These are phyloP conservation scores for Linepithema humile DNA, from an alignment of 1,140 invertebrate genomes.

Conservation along the genomic window DNA sequence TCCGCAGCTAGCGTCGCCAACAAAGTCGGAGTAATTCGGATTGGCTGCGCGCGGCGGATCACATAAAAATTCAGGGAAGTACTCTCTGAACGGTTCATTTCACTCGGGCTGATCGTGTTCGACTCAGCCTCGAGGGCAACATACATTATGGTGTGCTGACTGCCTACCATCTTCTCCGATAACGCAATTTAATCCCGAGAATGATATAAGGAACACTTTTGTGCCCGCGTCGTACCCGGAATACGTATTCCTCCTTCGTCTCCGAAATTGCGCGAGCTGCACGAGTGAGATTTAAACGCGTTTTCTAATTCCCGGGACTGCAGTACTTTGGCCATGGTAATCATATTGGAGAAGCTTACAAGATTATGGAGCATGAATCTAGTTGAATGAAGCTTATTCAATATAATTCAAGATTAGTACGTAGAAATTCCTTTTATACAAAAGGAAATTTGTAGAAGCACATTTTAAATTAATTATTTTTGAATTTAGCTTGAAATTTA, in stretches of 20 bases:
- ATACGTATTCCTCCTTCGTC: conserved; percentile 20
- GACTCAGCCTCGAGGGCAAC: conserved; percentile 56
- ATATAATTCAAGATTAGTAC: neutral
- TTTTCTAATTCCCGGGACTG: conserved; percentile 31
- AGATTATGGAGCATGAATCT: neutral
- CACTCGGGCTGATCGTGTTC: conserved; percentile 56
- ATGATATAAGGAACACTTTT: conserved; percentile 49
- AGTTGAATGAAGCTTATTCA: neutral
- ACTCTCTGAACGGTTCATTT: conserved; percentile 57
- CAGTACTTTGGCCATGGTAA: conserved; percentile 2
- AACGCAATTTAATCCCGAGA: conserved; percentile 56
- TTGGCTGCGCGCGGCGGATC: conserved; percentile 42
- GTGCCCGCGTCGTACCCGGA: neutral
- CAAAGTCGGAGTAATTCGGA: conserved; percentile 51
- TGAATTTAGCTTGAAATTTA: neutral
- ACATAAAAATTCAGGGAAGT: conserved; percentile 60
- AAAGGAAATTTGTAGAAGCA: neutral
- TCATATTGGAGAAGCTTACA: conserved; percentile 11
- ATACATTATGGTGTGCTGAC: conserved; percentile 57
- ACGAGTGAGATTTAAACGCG: conserved; percentile 50
- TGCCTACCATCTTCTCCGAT: conserved; percentile 53
- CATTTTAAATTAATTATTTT: too few relatives aligned
- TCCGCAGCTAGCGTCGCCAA: conserved; percentile 39
- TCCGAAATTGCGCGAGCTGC: conserved; percentile 17
- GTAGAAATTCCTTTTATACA: neutral